Percentiles rank a stretch among this genome's conserved stretches.
phyloP scores from a whole-genome alignment of 2,888 invertebrate species.

The Autographa pulchrina region DNA sequence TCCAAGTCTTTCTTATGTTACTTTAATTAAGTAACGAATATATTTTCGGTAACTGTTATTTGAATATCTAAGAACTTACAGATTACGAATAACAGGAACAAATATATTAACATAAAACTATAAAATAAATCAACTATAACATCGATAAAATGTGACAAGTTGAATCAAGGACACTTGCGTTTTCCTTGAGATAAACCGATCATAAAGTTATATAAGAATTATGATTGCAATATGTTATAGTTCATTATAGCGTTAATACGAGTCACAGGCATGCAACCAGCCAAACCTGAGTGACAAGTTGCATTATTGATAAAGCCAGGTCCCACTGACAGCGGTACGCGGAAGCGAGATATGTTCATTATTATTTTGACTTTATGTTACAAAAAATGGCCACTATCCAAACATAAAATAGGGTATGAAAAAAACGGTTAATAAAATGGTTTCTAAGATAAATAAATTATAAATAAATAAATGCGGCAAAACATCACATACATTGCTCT shows the following conservation, averaged over 20 bases:
- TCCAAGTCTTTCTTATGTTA: neutral
- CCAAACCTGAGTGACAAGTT: slow-evolving; percentile 59
- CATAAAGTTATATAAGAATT: slow-evolving; percentile 44
- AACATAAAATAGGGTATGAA: no score
- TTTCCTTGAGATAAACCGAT: slow-evolving; percentile 48
- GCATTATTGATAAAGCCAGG: slow-evolving; percentile 64
- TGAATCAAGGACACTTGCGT: slow-evolving; percentile 27
- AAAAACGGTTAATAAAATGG: no score
- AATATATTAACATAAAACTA: neutral
- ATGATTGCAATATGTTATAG: slow-evolving; percentile 54
- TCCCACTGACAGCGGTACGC: slow-evolving; percentile 6
- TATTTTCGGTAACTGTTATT: neutral
- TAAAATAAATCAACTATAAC: neutral
- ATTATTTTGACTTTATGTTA: no score
- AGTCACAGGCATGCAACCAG: slow-evolving; percentile 48
- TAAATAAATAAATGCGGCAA: no score
- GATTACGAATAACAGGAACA: neutral
- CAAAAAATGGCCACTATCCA: no score
- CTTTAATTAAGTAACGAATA: neutral
- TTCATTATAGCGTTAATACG: slow-evolving; percentile 46
- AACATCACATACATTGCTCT: no score
- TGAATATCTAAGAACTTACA: no score
- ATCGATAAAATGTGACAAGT: neutral
- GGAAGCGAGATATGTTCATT: neutral
- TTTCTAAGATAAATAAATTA: no score